phyloP scores from a whole-genome alignment of 2,113 vertebrate species.

The Oreocharis arfaki region DNA sequence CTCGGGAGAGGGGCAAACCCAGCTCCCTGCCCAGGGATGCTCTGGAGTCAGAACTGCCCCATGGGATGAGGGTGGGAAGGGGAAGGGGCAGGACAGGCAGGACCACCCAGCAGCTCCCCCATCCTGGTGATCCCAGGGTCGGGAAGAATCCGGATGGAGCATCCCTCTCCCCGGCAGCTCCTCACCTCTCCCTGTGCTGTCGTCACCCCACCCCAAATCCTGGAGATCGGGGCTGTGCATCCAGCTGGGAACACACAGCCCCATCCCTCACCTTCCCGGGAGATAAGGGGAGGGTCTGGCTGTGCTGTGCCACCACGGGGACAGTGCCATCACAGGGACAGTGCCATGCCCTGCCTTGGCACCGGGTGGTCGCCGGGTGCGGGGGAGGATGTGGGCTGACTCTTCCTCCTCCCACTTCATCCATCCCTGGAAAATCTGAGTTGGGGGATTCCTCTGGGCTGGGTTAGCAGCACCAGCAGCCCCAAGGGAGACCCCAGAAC shows the following conservation, averaged over 20 bases:
- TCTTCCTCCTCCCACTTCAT: neutral
- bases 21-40: neutral
- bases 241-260: neutral
- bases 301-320: rapidly evolving
- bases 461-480: neutral
- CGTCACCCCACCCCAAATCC: neutral
- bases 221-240: rapidly evolving
- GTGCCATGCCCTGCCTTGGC: neutral
- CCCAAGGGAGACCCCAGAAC: neutral
- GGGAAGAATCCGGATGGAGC: rapidly evolving
- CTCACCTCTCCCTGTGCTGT: neutral
- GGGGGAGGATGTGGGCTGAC: rapidly evolving
- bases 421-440: neutral
- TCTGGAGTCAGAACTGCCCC: neutral
- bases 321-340: rapidly evolving
- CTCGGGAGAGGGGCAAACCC: neutral
- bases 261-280: neutral
- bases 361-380: rapidly evolving
- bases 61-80: neutral
- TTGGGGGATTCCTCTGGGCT: rapidly evolving
- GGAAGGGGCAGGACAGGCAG: neutral
- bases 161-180: neutral
- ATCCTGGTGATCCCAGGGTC: rapidly evolving
- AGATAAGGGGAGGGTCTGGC: neutral
- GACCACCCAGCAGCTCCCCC: rapidly evolving